Evolutionary conservation across 2,888 invertebrate genomes (phyloP), one percentile per base, ranked within the genome.

Genomic region (Drosophila neoperkinsi): DNA sequence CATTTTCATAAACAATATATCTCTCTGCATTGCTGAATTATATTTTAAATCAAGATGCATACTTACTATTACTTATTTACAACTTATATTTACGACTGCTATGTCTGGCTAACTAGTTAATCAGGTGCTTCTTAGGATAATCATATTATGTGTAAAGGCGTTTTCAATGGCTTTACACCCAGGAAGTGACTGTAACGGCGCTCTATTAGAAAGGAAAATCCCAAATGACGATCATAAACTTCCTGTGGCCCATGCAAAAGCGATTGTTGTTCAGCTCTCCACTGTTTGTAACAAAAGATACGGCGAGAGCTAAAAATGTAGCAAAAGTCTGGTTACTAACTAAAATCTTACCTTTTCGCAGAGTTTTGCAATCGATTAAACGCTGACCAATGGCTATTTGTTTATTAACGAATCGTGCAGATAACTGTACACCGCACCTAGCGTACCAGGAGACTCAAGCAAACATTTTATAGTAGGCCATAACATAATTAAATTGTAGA

Each of bases 131-230:
- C 38, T 65, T 43, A n/a, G 11, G 25, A 9, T 38, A 49, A 60
- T 56, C 52, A 31, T n/a, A 36, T 34, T n/a, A 53, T 49, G 18
- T 21, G 49, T 18, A 31, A 16, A 50, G 38, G 7, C 49, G 62
- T 62, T 74, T 56, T 59, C 43, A 52, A 31, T 60, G 58, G 43
- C 51, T 53, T 63, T 58, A 61, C 49, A 67, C 57, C 49, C 72
- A 71, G 82, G 85, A 88, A 88, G 71, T 79, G 63, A 73, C 51
- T 53, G 67, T 56, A 64, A 52, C 62, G 13, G 34, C 55, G 30
- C 28, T 58, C 36, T 60, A 71, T 86, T 88, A 67, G 79, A 88
- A 88, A 84, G 88, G 73, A 76, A 88, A 78, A 70, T 71, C 62
- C 50, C 51, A 60, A 57, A 53, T 58, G 52, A 31, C 53, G 55